Base-by-base conservation (phyloP, 2,113 vertebrate species). In the Sander vitreus region DNA sequence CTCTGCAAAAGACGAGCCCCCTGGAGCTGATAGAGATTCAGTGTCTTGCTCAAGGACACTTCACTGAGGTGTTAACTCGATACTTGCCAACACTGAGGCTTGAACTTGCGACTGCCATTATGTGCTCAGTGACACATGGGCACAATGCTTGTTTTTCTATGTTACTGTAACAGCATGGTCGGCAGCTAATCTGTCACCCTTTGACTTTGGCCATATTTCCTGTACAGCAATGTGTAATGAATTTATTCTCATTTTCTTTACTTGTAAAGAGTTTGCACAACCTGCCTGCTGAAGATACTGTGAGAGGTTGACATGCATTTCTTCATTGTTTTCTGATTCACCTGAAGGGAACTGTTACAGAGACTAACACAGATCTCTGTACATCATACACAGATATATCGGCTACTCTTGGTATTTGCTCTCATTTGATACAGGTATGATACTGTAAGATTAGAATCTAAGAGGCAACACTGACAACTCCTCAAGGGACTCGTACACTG, bases 391-490 rank as follows among this genome's bases (percentile, higher is more conserved):
- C 4, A 66, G 1, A 33, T 36, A 59, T 23, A 48, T 59, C 12
- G 18, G 19, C 59, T 66, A 33, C 39, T 30, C 7, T 14, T 80
- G 43, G 33, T 23, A 53, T 65, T 78, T 60, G 3, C 45, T 67
- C n/a, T 81, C 25, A 72, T 79, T 78, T 39, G 45, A 55, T 76
- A 19, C 53, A 76, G 15, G 57, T 71, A 64, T 65, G 75, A 53
- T 33, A 71, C 25, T 73, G 76, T 81, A 75, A 77, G 33, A 65
- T 81, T 45, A 83, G 51, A 77, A 60, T 63, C 12, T 16, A 19
- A 27, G 13, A 53, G 54, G 66, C 10, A 76, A 69, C 27, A 19
- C 25, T n/a, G 6, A 50, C 19, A 51, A 36, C 53, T 68, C 53
- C 60, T 54, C 14, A 2, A 27, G 36, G 54, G 16, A 66, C 11